These are phyloP conservation scores for Ochropleura leucogaster DNA, from an alignment of 2,888 invertebrate species.

Conservation along the genomic window DNA sequence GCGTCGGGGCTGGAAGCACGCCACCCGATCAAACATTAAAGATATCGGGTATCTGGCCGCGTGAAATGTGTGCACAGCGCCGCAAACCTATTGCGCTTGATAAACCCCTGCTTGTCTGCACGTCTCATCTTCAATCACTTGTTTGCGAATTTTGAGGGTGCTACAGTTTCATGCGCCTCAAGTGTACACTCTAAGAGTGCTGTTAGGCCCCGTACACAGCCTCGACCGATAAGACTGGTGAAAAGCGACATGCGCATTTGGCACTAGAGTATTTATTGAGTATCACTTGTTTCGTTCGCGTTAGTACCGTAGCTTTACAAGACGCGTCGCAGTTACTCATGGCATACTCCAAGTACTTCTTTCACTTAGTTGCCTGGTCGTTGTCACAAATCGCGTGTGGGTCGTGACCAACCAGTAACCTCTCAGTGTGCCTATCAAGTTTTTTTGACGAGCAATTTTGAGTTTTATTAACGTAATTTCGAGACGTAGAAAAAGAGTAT, in stretches of 20 bases:
- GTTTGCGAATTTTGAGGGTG: slow-evolving; percentile 39
- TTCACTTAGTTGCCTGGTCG: neutral
- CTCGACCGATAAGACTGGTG: neutral
- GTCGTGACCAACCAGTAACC: neutral
- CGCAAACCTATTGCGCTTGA: slow-evolving; percentile 45
- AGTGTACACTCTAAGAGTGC: slow-evolving; percentile 19
- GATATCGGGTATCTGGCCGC: slow-evolving; percentile 52
- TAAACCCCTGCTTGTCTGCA: slow-evolving; percentile 39
- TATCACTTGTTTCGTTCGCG: neutral
- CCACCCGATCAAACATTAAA: slow-evolving; percentile 56
- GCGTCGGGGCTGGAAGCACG: slow-evolving; percentile 38
- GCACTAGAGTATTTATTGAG: no score
- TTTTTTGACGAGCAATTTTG: slow-evolving; percentile 1
- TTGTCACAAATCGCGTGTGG: neutral
- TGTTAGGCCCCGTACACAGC: neutral
- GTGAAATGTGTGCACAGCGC: slow-evolving; percentile 40
- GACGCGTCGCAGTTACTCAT: no score
- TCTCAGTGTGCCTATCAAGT: neutral
- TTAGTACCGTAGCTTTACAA: neutral
- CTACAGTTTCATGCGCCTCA: slow-evolving; percentile 23
- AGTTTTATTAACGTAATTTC: neutral
- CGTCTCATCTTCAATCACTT: slow-evolving; percentile 35
- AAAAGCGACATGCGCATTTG: neutral
- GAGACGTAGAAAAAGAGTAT: slow-evolving; percentile 5
- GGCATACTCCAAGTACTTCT: neutral